Evolutionary conservation across 1,140 invertebrate genomes (phyloP).

Genomic region (Brachionus sp.): DNA sequence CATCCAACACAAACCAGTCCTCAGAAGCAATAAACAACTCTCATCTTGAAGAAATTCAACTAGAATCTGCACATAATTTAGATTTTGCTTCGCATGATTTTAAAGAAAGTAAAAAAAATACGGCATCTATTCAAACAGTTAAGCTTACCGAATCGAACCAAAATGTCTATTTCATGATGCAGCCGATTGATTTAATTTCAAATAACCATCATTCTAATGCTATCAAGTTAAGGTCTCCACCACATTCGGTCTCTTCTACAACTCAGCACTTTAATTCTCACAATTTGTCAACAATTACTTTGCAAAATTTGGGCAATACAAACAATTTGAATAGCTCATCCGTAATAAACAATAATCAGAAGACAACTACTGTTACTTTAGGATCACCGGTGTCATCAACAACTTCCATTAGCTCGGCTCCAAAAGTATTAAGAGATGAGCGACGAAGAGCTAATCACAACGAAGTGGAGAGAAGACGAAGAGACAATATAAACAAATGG

Average conservation of each 20-base stretch:
- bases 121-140: neutral
- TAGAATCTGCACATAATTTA: neutral
- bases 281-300: neutral
- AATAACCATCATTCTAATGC: neutral
- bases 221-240: neutral
- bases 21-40: neutral
- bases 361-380: conserved; percentile 21
- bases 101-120: neutral
- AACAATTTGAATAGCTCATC: neutral
- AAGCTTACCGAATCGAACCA: conserved; percentile 10
- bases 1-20: neutral
- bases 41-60: neutral
- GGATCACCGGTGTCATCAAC: neutral
- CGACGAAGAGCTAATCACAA: conserved; percentile 61
- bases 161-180: conserved; percentile 41
- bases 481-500: conserved; percentile 94
- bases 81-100: neutral
- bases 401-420: neutral
- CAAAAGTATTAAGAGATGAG: conserved; percentile 56
- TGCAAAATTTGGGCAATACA: conserved; percentile 4
- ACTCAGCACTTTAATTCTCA: neutral
- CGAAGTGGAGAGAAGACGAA: conserved; percentile 61
- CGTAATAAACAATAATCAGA: neutral
- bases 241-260: neutral
- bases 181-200: conserved; percentile 8